Evolutionary conservation across 2,113 vertebrate genomes (phyloP).

Genomic region (Tetrax tetrax): DNA sequence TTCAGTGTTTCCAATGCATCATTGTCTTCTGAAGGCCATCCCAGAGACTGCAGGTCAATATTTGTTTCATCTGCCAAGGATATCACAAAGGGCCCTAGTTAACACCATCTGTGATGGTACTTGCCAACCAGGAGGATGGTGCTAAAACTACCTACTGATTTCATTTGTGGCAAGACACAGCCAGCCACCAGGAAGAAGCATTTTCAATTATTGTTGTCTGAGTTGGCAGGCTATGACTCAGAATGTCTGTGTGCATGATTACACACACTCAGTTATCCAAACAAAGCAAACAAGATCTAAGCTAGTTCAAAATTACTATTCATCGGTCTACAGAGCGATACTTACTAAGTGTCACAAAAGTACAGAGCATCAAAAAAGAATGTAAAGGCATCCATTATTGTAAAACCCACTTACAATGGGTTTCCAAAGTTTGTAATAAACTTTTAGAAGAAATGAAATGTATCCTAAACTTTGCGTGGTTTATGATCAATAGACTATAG

Average conservation of each 20-base stretch:
- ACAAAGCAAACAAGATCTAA: conserved; percentile 31
- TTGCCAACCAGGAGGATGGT: neutral
- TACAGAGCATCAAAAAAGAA: neutral
- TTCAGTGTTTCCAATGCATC: neutral
- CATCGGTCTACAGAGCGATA: neutral
- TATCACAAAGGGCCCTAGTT: neutral
- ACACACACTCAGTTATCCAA: conserved; percentile 1
- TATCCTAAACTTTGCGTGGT: conserved; percentile 17
- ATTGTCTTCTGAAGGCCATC: neutral
- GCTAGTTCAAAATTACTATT: conserved; percentile 2
- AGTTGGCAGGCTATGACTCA: neutral
- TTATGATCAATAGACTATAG: conserved; percentile 43
- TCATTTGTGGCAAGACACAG: neutral
- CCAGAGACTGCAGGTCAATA: neutral
- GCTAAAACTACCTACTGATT: neutral
- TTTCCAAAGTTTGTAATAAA: conserved; percentile 24
- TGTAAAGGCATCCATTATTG: neutral
- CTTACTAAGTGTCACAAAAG: conserved; percentile 22
- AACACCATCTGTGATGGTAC: neutral
- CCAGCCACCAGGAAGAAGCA: neutral
- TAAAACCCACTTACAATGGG: neutral
- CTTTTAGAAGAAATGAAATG: conserved; percentile 21
- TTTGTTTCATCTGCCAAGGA: neutral
- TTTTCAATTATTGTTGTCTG: neutral
- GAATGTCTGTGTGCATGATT: neutral